Base-by-base conservation (phyloP, 2,797 vertebrate species). In the Glyptemys insculpta region DNA sequence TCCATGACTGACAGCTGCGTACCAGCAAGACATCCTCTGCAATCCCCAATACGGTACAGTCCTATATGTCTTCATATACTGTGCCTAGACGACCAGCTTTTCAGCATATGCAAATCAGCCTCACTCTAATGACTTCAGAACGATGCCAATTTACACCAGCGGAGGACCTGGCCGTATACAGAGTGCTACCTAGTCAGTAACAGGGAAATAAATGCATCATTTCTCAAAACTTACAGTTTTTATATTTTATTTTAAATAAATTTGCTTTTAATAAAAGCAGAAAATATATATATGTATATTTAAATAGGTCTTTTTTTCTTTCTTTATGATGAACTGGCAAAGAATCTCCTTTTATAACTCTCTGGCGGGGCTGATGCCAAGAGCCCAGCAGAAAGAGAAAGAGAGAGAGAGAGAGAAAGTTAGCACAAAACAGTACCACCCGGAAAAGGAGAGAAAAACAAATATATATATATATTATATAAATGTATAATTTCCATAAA, bases 261-360 rank as follows among this genome's bases (percentile, higher is more conserved):
- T 98, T 97, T 98, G 98, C 98, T 98, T 98, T 98, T 97, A 97
- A 98, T 96, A 98, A 98, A 98, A 98, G 97, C 97, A 31, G 97
- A 98, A 98, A 97, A 97, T 81, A 98, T 95, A 97, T 96, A 98
- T 96, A 94, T 97, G 95, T 97, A 80, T 96, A 95, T 96, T 97
- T 98, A 97, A 98, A 98, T 97, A 98, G 92, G 90, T 50, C 62
- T 34, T 31, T 56, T 65, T 83, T 65, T 81, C 49, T 94, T 89
- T 93, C 41, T 41, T 41, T 90, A 95, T 93, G 94, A 97, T 96
- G 95, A 95, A 95, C 82, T 90, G 95, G 89, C 89, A 92, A 98
- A 97, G 81, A 95, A 95, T 94, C 54, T 84, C 91, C 91, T 87
- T 95, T 79, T 72, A 57, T 91, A 94, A 93, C 87, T 89, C 91